A percentile compares a stretch with the other conserved stretches of the same genome.
Evolutionary conservation across 2,113 vertebrate species (phyloP).

Genomic region (Apodemus sylvaticus): DNA sequence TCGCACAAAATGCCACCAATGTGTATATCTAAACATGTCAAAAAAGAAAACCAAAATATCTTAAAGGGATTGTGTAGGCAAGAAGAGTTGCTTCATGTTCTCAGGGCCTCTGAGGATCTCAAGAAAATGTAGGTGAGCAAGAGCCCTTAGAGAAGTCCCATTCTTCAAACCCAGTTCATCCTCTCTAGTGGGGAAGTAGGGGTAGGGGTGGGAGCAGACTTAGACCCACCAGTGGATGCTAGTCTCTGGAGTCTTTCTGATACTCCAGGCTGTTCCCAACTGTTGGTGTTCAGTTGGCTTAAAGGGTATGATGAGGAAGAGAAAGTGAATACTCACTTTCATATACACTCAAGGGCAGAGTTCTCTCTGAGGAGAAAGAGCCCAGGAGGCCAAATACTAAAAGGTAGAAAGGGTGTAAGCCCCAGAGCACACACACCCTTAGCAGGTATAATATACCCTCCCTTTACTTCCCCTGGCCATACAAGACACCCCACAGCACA

Average conservation of each 20-base stretch:
- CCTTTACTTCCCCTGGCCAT: neutral
- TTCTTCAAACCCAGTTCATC: neutral
- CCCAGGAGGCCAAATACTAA: neutral
- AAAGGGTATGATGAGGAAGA: neutral
- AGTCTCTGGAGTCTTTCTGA: neutral
- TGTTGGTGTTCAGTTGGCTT: neutral
- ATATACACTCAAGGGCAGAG: neutral
- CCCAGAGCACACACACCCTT: neutral
- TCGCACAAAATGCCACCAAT: neutral
- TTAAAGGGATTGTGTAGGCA: neutral
- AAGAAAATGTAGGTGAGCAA: neutral
- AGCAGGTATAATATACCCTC: neutral
- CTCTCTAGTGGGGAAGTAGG: neutral
- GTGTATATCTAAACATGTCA: neutral
- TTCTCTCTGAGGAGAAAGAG: neutral
- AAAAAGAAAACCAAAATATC: neutral
- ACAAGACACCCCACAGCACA: neutral
- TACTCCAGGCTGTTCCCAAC: neutral
- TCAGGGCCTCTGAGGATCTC: neutral
- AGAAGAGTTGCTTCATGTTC: neutral
- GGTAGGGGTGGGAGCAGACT: neutral
- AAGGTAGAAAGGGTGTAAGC: neutral
- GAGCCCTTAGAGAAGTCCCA: neutral
- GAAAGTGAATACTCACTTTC: neutral
- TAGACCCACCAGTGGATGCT: neutral